These are phyloP conservation scores for Orussus abietinus DNA, from an alignment of 1,140 invertebrate species.

Conservation along the genomic window DNA sequence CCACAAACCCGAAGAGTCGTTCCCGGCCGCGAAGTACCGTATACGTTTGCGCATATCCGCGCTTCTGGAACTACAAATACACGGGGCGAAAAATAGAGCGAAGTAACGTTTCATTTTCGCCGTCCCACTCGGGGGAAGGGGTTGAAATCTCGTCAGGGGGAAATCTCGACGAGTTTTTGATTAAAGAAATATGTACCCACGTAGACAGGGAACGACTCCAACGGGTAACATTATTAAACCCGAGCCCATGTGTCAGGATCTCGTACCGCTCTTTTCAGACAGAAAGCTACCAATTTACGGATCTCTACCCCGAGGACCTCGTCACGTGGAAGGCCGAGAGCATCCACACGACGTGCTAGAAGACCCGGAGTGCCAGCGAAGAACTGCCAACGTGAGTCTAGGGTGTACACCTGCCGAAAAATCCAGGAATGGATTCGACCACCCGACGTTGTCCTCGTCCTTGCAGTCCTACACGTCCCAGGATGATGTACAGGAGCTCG, in stretches of 20 bases:
- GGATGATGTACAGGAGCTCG: too few species aligned
- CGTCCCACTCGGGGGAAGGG: too few species aligned
- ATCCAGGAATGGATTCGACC: neutral
- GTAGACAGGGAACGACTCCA: too few species aligned
- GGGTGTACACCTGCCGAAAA: neutral
- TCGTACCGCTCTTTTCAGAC: constrained; percentile 30
- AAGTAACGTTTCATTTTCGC: too few species aligned
- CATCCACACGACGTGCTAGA: constrained; percentile 35
- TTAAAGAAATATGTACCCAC: too few species aligned
- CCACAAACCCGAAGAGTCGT: too few species aligned
- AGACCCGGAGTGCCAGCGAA: constrained; percentile 39
- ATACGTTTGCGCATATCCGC: too few species aligned
- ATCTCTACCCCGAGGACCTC: constrained; percentile 37
- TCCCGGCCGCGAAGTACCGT: too few species aligned
- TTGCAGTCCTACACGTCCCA: too few species aligned
- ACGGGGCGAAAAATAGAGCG: constrained; percentile 5
- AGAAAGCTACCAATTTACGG: constrained; percentile 41
- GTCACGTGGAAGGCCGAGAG: constrained; percentile 36
- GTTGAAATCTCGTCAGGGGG: too few species aligned
- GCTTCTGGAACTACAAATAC: too few species aligned
- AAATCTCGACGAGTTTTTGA: too few species aligned
- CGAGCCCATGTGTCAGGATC: neutral
- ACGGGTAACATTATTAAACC: neutral
- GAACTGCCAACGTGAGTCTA: constrained; percentile 37
- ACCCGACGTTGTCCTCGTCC: neutral